Base-by-base conservation (phyloP, 2,113 vertebrate species). In the Gallinago media region DNA sequence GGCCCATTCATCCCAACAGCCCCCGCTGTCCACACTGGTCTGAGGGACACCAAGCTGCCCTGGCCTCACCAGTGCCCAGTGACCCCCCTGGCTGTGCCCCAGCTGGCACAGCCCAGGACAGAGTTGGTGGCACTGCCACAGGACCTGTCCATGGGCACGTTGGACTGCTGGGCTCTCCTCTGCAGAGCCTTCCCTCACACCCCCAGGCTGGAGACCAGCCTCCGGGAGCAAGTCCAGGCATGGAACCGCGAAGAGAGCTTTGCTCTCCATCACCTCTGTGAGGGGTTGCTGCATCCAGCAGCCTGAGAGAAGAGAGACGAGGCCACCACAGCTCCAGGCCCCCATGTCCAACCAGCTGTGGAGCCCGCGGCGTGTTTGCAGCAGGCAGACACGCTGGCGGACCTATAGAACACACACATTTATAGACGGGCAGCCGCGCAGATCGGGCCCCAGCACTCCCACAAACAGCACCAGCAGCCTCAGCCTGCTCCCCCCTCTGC, bases 111-210 rank as follows among this genome's bases (percentile, higher is more conserved):
- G 46, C 6, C 65, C 34, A 38, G 47, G 50, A 44, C 13, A 20
- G 32, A 27, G 47, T 1, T 38, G 65, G 47, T 73, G 71, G 34
- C 14, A 38, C 44, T 1, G 1, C 59, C 1, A 1, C 11, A 2
- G 23, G 20, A 47, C 32, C 25, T 18, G 18, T 46, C 38, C 25
- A 6, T 21, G 66, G 78, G 17, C 77, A 52, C 4, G 12, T 0
- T 46, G 49, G 42, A 52, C 70, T 74, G 29, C 27, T 46, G 23
- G 15, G 8, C 38, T 12, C 18, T 20, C 26, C 27, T 72, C 22
- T 38, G 19, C 40, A 73, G 54, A 78, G 36, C 25, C 29, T 85
- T 52, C 54, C 47, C 23, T 65, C 63, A 40, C 55, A 46, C 56
- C 20, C 25, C 12, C 54, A 19, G 21, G 25, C 36, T 71, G 32